Percentiles rank a stretch among this genome's conserved stretches.
These are phyloP conservation scores for Nomada ferruginata DNA, from an alignment of 2,888 invertebrate species.

Conservation along the genomic window DNA sequence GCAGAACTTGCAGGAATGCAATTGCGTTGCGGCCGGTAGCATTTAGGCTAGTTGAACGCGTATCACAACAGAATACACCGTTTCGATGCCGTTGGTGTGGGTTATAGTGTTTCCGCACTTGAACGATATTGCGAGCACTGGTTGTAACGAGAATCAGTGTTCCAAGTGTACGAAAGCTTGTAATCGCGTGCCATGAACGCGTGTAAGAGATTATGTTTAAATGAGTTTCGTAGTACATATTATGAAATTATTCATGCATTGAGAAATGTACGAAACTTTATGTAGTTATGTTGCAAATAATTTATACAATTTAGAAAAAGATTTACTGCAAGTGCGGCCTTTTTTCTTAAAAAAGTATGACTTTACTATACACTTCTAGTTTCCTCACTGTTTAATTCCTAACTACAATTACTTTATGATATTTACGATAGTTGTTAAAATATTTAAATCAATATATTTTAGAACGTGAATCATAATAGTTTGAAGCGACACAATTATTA, in stretches of 20 bases:
- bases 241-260: neutral
- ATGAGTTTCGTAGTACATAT: constrained; percentile 9
- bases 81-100: constrained; percentile 32
- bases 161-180: neutral
- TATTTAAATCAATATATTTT: too few species aligned
- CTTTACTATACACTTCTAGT: too few species aligned
- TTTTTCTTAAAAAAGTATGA: too few species aligned
- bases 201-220: constrained; percentile 12
- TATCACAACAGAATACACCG: constrained; percentile 30
- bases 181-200: constrained; percentile 2
- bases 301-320: too few species aligned
- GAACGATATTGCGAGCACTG: constrained; percentile 8
- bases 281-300: too few species aligned
- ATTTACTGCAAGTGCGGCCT: too few species aligned
- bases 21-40: constrained; percentile 35
- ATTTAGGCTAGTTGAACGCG: constrained; percentile 40
- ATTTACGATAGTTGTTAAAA: too few species aligned
- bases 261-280: too few species aligned
- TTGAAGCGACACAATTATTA: too few species aligned
- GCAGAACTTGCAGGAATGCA: constrained; percentile 41
- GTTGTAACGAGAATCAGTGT: constrained; percentile 14
- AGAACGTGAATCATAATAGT: too few species aligned
- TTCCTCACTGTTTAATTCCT: too few species aligned
- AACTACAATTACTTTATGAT: too few species aligned
- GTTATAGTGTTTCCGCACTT: constrained; percentile 41